phyloP scores from a whole-genome alignment of 2,888 invertebrate genomes.

The Aspidiotus rigidus region DNA sequence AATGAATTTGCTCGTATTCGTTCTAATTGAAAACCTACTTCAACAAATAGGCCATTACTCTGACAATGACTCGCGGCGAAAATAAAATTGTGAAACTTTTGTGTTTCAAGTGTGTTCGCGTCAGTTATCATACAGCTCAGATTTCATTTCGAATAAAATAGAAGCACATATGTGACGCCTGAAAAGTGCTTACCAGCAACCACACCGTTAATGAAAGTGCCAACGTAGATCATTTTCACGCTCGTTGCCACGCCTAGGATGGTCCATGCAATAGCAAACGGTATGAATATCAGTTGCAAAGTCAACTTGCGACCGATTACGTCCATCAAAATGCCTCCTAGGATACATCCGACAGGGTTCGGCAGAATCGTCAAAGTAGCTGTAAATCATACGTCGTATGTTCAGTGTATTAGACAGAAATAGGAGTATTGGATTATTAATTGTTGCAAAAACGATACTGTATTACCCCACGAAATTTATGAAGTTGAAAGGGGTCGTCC shows the following conservation, averaged over 20 bases:
- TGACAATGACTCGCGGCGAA: too few relatives aligned
- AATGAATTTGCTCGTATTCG: not conserved
- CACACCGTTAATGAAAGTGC: conserved; percentile 21
- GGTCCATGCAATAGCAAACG: conserved; percentile 31
- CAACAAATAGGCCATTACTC: too few relatives aligned
- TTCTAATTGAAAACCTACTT: not conserved
- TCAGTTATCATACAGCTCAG: too few relatives aligned
- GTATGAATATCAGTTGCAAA: conserved; percentile 30
- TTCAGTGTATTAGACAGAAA: not conserved
- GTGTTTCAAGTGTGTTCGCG: too few relatives aligned
- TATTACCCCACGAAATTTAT: not conserved
- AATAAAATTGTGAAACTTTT: too few relatives aligned
- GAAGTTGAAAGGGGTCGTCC: not conserved
- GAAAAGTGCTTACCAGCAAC: conserved; percentile 18
- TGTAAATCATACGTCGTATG: conserved; percentile 2
- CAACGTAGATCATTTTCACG: conserved; percentile 23
- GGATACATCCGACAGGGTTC: conserved; percentile 27
- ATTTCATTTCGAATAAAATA: too few relatives aligned
- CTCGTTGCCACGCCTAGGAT: conserved; percentile 17
- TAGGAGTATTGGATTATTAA: not conserved
- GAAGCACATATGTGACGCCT: too few relatives aligned
- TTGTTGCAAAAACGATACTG: too few relatives aligned
- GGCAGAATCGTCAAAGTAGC: conserved; percentile 29
- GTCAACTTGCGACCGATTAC: conserved; percentile 29
- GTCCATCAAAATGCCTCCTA: conserved; percentile 28